Percentiles rank a stretch among this genome's conserved stretches.
phyloP scores from a whole-genome alignment of 2,113 vertebrate genomes.

The Nothoprocta pentlandii region DNA sequence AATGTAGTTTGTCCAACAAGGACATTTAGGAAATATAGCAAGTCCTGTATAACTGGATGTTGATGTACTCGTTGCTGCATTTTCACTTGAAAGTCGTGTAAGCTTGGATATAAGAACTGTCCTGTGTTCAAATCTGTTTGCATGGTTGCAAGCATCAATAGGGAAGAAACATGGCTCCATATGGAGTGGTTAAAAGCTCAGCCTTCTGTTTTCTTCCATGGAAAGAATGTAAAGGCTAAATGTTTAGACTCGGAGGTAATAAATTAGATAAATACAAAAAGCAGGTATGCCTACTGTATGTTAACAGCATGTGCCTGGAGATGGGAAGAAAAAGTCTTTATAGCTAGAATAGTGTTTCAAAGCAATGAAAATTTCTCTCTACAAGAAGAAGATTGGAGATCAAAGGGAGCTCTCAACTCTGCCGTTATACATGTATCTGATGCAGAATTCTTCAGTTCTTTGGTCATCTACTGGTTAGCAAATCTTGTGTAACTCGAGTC shows the following conservation, averaged over 20 bases:
- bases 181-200: background rate
- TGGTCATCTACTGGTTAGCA: background rate
- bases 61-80: background rate
- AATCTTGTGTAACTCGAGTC: background rate
- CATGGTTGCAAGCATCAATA: background rate
- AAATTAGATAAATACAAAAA: background rate
- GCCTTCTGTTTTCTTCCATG: background rate
- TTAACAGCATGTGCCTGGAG: background rate
- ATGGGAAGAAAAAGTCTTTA: background rate
- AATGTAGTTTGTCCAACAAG: background rate
- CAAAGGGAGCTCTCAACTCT: background rate
- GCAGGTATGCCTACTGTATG: background rate
- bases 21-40: background rate
- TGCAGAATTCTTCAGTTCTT: background rate
- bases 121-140: background rate
- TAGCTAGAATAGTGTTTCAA: background rate
- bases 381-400: background rate
- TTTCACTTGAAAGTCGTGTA: background rate
- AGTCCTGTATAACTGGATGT: background rate
- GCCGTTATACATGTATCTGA: too few species aligned
- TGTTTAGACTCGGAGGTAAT: background rate
- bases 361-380: background rate
- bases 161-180: background rate
- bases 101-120: background rate
- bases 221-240: background rate